phyloP scores from a whole-genome alignment of 2,113 vertebrate genomes.

The Halichoeres trimaculatus region DNA sequence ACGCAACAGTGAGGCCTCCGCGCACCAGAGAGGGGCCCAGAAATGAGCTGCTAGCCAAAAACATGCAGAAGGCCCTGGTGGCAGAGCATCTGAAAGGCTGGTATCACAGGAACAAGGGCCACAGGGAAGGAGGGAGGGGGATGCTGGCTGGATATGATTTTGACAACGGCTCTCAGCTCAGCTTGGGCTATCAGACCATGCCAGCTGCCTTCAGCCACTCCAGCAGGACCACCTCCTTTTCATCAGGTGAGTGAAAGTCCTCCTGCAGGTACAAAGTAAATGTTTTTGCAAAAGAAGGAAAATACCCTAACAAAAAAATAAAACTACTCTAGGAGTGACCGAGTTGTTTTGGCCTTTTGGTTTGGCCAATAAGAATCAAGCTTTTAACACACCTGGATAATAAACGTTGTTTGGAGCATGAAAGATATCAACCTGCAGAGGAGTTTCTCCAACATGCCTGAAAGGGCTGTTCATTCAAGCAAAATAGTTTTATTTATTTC shows the following conservation, averaged over 20 bases:
- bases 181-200: slow-evolving; percentile 91
- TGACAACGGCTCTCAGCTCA: slow-evolving; percentile 89
- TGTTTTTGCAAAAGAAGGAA: not conserved
- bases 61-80: slow-evolving; percentile 96
- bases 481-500: not conserved
- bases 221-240: slow-evolving; percentile 90
- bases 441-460: not conserved
- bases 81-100: slow-evolving; percentile 95
- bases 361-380: no score
- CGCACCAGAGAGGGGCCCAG: slow-evolving; percentile 86
- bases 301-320: not conserved
- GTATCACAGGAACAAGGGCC: slow-evolving; percentile 92
- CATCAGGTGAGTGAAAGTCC: slow-evolving; percentile 72
- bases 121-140: slow-evolving; percentile 78
- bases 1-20: slow-evolving; percentile 91
- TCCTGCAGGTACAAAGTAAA: not conserved
- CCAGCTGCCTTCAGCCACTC: slow-evolving; percentile 91
- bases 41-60: slow-evolving; percentile 91
- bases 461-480: not conserved
- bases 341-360: no score
- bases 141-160: slow-evolving; percentile 86
- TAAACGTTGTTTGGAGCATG: not conserved
- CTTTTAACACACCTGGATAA: no score
- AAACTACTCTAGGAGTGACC: no score
- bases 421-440: not conserved